Percentiles rank a stretch among this genome's conserved stretches.
Conservation (phyloP, 2,113 vertebrate species). For the Grus americana region DNA sequence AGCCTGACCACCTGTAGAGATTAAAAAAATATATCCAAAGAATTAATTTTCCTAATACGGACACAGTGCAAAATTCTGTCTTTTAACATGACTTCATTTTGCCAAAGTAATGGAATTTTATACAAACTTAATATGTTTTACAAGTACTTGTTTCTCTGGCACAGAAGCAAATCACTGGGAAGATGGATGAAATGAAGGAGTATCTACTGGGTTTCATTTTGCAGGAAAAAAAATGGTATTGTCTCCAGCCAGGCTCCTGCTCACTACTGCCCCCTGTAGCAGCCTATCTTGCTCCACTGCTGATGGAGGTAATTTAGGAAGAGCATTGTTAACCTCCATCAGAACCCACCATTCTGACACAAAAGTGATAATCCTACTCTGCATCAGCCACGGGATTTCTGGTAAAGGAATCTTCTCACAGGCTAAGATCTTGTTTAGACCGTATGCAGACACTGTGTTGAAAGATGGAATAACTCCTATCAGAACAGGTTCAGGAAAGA, state of each 20-base stretch:
- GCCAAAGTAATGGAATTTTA: slow-evolving; percentile 19
- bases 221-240: not conserved
- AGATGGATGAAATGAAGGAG: not conserved
- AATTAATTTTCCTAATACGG: slow-evolving; percentile 65
- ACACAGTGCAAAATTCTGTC: slow-evolving; percentile 21
- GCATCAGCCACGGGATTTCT: not conserved
- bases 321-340: not conserved
- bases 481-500: not conserved
- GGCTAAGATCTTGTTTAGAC: not conserved
- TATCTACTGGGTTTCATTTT: not conserved
- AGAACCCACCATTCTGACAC: not conserved
- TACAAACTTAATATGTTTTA: not conserved
- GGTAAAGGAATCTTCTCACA: not conserved
- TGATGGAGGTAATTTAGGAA: not conserved
- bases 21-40: slow-evolving; percentile 32
- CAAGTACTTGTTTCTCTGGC: not conserved
- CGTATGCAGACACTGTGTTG: not conserved
- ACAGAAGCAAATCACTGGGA: not conserved
- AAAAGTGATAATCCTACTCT: not conserved
- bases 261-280: not conserved
- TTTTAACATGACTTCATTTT: not conserved
- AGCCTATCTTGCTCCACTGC: not conserved
- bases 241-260: not conserved
- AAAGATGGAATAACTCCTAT: not conserved
- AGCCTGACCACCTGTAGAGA: slow-evolving; percentile 72